Base-by-base conservation (phyloP, 2,113 vertebrate genomes). In the Anarhynchus alexandrinus region DNA sequence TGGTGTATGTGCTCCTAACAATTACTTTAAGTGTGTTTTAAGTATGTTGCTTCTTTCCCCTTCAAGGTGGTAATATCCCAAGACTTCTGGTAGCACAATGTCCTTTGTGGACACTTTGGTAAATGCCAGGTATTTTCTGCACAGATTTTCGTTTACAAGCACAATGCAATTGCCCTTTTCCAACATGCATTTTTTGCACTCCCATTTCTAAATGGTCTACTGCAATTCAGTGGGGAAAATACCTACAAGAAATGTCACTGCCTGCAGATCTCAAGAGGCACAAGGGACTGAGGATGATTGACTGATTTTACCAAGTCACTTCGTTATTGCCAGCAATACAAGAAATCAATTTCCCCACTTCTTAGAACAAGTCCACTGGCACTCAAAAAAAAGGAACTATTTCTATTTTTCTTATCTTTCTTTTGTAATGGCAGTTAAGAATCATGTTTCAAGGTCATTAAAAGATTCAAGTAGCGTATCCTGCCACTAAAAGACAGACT, bases 271-370 rank as follows among this genome's bases (percentile, higher is more conserved):
- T 57, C 61, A 5, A 29, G 57, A 26, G 43, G 57, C 5, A 1
- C 6, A 3, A 43, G 47, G 57, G 29, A 34, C 22, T 7, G 54
- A 34, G 38, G 81, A 42, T 18, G 11, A 73, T 4, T 10, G 54
- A 36, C 47, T 20, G 38, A 25, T 15, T 27, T 36, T 5, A 70
- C 55, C 34, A 8, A 47, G 42, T 36, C 55, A 27, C 34, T 36
- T 58, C 0, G 1, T 12, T 49, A 22, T 6, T 20, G 21, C 17
- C 3, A 52, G 47, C 34, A 22, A 6, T 3, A 36, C 38, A 17
- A 42, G 38, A 47, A 58, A 69, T 34, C 34, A 8, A 19, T 20
- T 47, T 29, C 30, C 61, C 23, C 22, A 2, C 69, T 42, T 34
- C 65, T 11, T 15, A 62, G 19, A 61, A n/a, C 69, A 43, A 55